These are phyloP conservation scores for Capreolus pygargus DNA, from an alignment of 2,113 vertebrate genomes.

Conservation along the genomic window DNA sequence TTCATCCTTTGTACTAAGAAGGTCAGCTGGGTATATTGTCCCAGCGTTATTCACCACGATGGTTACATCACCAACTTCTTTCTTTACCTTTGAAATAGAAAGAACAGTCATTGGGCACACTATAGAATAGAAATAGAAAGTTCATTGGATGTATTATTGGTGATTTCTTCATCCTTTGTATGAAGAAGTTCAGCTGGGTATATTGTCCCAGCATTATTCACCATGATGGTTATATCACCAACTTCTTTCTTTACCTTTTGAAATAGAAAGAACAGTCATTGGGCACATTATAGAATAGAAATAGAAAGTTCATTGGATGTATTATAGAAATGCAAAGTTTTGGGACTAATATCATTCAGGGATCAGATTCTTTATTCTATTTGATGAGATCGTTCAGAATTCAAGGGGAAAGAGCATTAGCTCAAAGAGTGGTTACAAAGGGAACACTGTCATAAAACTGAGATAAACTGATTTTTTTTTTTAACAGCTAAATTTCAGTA, in stretches of 20 bases:
- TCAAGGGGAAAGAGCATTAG: background rate
- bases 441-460: background rate
- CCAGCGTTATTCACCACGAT: slow-evolving; percentile 83
- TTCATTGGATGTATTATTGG: slow-evolving; percentile 19
- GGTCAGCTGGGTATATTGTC: slow-evolving; percentile 72
- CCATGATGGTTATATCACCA: slow-evolving; percentile 81
- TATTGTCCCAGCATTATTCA: slow-evolving; percentile 80
- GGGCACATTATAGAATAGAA: background rate
- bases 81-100: slow-evolving; percentile 74
- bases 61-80: slow-evolving; percentile 81
- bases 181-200: slow-evolving; percentile 78
- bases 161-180: slow-evolving; percentile 79
- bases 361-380: background rate
- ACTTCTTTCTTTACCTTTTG: slow-evolving; percentile 81
- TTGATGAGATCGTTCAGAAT: background rate
- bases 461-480: background rate
- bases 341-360: background rate
- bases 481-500: background rate
- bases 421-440: background rate
- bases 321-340: background rate
- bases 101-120: background rate
- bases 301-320: background rate
- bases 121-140: slow-evolving; percentile 6
- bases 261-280: background rate
- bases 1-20: slow-evolving; percentile 79